Evolutionary conservation across 2,113 vertebrate genomes (phyloP).

Genomic region (Elephas maximus): DNA sequence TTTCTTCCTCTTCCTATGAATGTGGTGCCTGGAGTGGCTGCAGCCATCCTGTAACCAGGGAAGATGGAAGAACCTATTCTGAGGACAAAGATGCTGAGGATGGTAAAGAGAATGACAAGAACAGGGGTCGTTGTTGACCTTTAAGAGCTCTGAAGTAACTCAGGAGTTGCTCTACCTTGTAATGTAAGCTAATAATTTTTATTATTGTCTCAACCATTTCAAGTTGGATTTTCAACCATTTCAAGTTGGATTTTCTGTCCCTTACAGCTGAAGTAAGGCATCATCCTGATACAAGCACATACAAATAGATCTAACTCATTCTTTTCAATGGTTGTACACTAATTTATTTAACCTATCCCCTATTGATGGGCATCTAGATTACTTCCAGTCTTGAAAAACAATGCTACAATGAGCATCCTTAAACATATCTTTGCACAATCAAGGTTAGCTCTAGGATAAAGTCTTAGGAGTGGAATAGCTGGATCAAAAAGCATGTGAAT

Average conservation of each 20-base stretch:
- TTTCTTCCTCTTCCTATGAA: neutral
- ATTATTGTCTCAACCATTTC: neutral
- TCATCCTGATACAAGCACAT: neutral
- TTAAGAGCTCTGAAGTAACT: neutral
- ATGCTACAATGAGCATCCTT: neutral
- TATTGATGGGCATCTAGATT: neutral
- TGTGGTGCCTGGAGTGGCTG: neutral
- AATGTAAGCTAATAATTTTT: neutral
- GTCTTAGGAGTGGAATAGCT: neutral
- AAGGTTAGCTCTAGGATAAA: neutral
- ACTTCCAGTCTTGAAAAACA: neutral
- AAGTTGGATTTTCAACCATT: neutral
- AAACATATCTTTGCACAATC: neutral
- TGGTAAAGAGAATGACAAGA: neutral
- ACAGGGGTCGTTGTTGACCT: neutral
- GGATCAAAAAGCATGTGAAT: neutral
- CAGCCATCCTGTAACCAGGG: neutral
- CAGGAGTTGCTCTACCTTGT: neutral
- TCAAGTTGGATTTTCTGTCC: neutral
- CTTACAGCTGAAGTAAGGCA: neutral
- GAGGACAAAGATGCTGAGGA: neutral
- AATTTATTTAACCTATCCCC: neutral
- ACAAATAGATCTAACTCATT: neutral
- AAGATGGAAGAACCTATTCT: neutral
- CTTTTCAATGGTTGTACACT: neutral